Base-by-base conservation (phyloP, 2,888 invertebrate species). In the Machimus rusticus region DNA sequence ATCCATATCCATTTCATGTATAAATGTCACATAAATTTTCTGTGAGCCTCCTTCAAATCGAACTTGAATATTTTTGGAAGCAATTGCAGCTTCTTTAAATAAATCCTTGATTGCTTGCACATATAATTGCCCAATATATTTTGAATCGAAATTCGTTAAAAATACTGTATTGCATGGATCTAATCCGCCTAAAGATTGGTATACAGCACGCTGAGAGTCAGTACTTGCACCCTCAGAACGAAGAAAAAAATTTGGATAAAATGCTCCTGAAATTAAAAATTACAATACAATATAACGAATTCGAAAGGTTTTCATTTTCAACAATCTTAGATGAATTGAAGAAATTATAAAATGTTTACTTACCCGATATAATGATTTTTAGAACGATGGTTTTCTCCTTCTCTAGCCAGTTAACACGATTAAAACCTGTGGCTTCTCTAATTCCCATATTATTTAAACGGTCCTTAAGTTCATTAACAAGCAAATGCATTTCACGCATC, bases 181-280 rank as follows among this genome's bases (percentile, higher is more conserved):
- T 43, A 95, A 93, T 0, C 97, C 97, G 28, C 94, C 94, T 0
- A 98, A 93, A 0, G 92, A 91, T 89, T 95, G 95, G 4, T 95
- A 94, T 0, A 96, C 95, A 37, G 95, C 94, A 0, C 94, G 93
- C 91, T 97, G 96, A 88, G 95, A 94, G 0, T 93, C 92, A 86
- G 94, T 93, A 82, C 94, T 94, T 55, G 92, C 92, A 1, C 94
- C 93, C 28, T 93, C 91, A 9, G 93, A 90, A 46, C 95, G 94
- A 28, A 95, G 92, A 93, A 97, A 99, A 92, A 97, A 99, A 92
- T 98, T 96, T 0, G 99, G 99, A 93, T 98, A 99, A 92, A 98
- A 98, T 1, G 98, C 98, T 2, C 89, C 87, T 88, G 55, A 51
- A 74, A 74, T 12, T 28, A 79, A 19, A 31, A 55, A 19, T 51